These are phyloP conservation scores for Bubo blakistoni DNA, from an alignment of 2,113 vertebrate genomes.

Conservation along the genomic window DNA sequence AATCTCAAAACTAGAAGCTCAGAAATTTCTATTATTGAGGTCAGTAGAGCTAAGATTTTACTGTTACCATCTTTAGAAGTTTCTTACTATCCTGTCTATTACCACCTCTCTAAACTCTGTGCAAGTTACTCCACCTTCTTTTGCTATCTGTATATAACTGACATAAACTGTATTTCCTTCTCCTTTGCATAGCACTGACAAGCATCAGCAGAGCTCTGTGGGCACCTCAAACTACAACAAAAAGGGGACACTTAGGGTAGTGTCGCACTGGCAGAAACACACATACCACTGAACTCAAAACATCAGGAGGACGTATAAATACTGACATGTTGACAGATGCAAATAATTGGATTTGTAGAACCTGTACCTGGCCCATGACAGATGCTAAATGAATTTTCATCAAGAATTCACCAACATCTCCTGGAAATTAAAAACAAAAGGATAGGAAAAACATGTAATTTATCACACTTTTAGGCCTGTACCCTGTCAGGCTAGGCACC, in stretches of 20 bases:
- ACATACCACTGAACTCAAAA: background rate
- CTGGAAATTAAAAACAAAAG: background rate
- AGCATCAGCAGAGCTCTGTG: background rate
- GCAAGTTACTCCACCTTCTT: background rate
- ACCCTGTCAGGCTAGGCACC: background rate
- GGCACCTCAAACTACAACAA: background rate
- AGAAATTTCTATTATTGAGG: background rate
- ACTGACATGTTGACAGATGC: background rate
- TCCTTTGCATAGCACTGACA: background rate
- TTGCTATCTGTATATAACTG: background rate
- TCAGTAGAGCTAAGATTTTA: background rate
- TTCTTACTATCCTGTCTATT: background rate
- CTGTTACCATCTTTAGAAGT: background rate
- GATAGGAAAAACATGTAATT: background rate
- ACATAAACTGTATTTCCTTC: background rate
- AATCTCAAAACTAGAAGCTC: background rate
- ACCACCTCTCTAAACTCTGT: background rate
- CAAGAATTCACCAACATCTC: background rate
- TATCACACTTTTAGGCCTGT: background rate
- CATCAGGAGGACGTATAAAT: background rate
- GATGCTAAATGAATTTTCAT: background rate
- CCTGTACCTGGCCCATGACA: background rate
- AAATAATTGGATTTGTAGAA: slow-evolving; percentile 20
- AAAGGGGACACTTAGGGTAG: background rate
- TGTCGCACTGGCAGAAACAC: background rate